A percentile compares a stretch with the other conserved stretches of the same genome.
These are phyloP conservation scores for Balanococcus diminutus DNA, from an alignment of 2,888 invertebrate species.

Conservation along the genomic window DNA sequence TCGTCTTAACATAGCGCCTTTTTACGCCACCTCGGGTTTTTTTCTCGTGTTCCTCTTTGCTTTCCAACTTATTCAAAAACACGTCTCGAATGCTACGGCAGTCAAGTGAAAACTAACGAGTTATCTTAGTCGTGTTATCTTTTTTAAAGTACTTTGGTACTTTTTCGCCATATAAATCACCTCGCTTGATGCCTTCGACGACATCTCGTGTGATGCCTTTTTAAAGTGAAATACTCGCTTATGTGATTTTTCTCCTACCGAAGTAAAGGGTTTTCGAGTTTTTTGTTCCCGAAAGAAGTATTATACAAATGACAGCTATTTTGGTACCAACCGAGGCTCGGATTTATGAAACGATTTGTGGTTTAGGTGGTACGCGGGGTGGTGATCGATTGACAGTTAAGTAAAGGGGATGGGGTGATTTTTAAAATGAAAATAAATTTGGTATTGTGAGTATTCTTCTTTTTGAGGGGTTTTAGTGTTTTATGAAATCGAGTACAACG, in stretches of 20 bases:
- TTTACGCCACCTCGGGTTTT: background rate
- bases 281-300: background rate
- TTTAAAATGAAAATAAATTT: too few species aligned
- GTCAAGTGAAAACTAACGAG: conserved; percentile 51
- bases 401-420: too few species aligned
- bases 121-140: conserved; percentile 47
- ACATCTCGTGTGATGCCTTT: background rate
- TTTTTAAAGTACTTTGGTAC: conserved; percentile 37
- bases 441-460: too few species aligned
- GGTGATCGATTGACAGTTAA: background rate
- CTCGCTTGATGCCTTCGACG: background rate
- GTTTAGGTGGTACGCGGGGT: background rate
- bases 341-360: background rate
- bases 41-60: background rate
- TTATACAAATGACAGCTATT: background rate
- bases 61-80: conserved; percentile 46
- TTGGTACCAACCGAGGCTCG: background rate
- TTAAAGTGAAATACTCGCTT: background rate
- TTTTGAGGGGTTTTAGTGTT: too few species aligned
- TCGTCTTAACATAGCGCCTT: background rate
- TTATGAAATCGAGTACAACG: too few species aligned
- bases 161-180: background rate
- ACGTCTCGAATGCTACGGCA: background rate
- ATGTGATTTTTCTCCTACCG: background rate
- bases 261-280: background rate